phyloP scores from a whole-genome alignment of 1,140 invertebrate genomes.

The Drosophila chauvacae region DNA sequence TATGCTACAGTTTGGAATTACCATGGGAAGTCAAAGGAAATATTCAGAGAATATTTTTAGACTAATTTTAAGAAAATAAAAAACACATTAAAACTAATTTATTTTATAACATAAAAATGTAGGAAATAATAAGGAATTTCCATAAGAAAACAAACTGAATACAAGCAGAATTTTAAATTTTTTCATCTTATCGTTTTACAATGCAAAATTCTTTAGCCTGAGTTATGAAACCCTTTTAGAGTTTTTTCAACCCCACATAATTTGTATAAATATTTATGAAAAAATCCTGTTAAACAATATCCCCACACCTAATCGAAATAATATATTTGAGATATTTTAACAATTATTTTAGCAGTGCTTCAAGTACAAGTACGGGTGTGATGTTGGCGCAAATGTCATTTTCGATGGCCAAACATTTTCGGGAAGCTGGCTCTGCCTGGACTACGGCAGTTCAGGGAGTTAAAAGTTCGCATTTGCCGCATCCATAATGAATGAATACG shows the following conservation, averaged over 20 bases:
- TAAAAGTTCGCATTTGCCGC: constrained; percentile 65
- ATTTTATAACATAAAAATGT: neutral
- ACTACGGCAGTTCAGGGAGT: constrained; percentile 30
- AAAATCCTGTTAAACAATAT: neutral
- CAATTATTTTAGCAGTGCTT: neutral
- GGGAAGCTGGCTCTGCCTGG: constrained; percentile 30
- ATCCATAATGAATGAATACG: constrained; percentile 67
- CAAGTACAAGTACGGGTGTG: constrained; percentile 47
- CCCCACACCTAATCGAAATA: neutral
- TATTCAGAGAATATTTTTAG: too few relatives aligned
- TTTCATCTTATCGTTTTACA: too few relatives aligned
- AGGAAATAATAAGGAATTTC: neutral
- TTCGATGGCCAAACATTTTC: constrained; percentile 48
- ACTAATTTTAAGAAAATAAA: too few relatives aligned
- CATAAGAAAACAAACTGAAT: neutral
- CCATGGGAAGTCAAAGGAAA: neutral
- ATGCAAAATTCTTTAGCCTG: too few relatives aligned
- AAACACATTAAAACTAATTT: too few relatives aligned
- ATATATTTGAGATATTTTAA: neutral
- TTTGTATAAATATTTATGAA: neutral
- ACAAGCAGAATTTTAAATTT: too few relatives aligned
- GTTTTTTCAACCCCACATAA: too few relatives aligned
- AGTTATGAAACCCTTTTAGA: too few relatives aligned
- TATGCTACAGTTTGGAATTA: neutral
- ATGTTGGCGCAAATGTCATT: constrained; percentile 74